Evolutionary conservation across 2,113 vertebrate species (phyloP).

Genomic region (Brachyhypopomus occidentalis): DNA sequence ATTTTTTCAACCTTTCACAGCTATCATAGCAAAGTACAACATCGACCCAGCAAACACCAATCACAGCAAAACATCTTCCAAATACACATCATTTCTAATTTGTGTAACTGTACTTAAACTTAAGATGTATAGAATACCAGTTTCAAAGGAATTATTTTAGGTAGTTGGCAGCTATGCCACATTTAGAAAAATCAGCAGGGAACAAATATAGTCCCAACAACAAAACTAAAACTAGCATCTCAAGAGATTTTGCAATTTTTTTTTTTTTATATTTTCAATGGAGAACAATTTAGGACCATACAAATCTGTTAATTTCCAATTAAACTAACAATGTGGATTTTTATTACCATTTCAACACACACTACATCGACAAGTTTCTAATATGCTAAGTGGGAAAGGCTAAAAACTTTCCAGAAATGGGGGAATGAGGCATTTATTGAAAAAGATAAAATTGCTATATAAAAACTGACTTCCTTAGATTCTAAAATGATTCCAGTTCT

Average conservation of each 20-base stretch:
- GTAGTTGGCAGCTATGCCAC: not conserved
- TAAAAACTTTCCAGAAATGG: not conserved
- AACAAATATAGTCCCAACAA: not conserved
- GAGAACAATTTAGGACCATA: not conserved
- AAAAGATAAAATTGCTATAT: not conserved
- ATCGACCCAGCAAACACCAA: not conserved
- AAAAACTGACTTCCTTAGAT: no score
- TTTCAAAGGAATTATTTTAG: not conserved
- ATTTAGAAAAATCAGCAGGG: not conserved
- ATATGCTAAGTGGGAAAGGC: not conserved
- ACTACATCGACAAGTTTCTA: not conserved
- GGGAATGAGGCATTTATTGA: not conserved
- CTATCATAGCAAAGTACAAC: not conserved
- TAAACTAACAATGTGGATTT: not conserved
- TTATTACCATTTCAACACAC: not conserved
- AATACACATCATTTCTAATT: not conserved
- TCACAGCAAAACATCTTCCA: not conserved
- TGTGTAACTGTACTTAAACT: not conserved
- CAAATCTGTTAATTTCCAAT: not conserved
- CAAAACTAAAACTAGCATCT: not conserved
- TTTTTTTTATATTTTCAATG: no score
- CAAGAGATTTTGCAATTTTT: no score
- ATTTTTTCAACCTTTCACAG: no score
- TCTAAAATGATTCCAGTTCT: no score
- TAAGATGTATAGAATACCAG: not conserved